phyloP scores from a whole-genome alignment of 2,888 invertebrate species.

The Conistra vaccinii region DNA sequence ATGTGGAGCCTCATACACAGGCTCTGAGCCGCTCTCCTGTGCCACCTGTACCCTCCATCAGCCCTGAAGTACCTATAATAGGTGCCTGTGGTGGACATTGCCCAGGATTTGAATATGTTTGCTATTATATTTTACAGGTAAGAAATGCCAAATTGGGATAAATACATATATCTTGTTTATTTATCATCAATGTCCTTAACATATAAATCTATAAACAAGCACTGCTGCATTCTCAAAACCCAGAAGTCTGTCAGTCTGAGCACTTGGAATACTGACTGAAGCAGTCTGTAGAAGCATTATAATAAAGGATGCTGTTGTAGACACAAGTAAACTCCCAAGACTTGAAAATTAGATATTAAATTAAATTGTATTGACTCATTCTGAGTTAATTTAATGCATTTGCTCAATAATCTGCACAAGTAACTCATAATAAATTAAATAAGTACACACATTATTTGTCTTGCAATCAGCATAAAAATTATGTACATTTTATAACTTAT shows the following conservation, averaged over 20 bases:
- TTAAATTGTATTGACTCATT: not conserved
- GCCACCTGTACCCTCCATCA: conserved; percentile 81
- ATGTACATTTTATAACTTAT: conserved; percentile 7
- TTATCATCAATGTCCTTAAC: not conserved
- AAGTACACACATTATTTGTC: not conserved
- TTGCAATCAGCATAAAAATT: conserved; percentile 2
- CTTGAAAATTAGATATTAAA: not conserved
- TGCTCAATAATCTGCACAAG: not conserved
- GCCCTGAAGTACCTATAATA: conserved; percentile 90
- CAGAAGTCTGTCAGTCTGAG: not conserved
- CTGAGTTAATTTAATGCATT: not conserved
- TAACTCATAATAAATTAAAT: not conserved
- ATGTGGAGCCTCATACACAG: conserved; percentile 76
- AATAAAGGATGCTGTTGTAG: too few species aligned
- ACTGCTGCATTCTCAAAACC: not conserved
- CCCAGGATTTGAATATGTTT: conserved; percentile 93
- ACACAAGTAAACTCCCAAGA: not conserved
- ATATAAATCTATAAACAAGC: not conserved
- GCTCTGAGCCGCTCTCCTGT: conserved; percentile 77
- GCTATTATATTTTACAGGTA: conserved; percentile 93
- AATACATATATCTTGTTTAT: not conserved
- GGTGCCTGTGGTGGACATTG: conserved; percentile 93
- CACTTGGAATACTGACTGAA: not conserved
- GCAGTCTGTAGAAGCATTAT: not conserved
- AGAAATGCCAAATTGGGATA: conserved; percentile 7